Conservation (phyloP, 1,140 invertebrate species). For the Myzus persicae region DNA sequence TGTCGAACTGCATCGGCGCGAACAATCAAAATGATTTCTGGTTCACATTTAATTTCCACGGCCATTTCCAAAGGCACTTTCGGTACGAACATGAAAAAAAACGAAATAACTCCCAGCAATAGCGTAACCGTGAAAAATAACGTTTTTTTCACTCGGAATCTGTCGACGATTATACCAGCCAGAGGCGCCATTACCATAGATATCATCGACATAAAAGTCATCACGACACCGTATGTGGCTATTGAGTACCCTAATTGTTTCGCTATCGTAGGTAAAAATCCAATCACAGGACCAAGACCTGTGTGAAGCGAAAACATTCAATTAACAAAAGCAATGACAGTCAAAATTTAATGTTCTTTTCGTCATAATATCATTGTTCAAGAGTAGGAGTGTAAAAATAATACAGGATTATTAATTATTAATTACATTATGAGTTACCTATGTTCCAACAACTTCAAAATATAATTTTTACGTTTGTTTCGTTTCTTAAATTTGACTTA, state of each 20-base stretch:
- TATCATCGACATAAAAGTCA: constrained; percentile 79
- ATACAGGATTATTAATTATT: too few species aligned
- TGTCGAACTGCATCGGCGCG: too few species aligned
- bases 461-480: too few species aligned
- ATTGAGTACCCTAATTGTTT: constrained; percentile 83
- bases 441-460: too few species aligned
- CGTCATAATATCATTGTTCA: too few species aligned
- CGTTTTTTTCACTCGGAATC: not conserved
- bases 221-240: constrained; percentile 78
- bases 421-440: too few species aligned
- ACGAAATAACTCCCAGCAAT: not conserved
- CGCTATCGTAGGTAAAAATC: constrained; percentile 82
- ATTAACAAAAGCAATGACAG: too few species aligned
- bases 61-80: not conserved
- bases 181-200: constrained; percentile 61
- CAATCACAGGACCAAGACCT: constrained; percentile 84
- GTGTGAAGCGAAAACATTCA: constrained; percentile 63
- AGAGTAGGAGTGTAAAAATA: too few species aligned
- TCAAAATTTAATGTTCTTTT: too few species aligned
- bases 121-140: not conserved
- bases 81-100: not conserved
- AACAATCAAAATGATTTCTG: not conserved
- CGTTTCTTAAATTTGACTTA: too few species aligned
- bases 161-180: not conserved
- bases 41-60: not conserved